These are phyloP conservation scores for Hyposmocoma kahamanoa DNA, from an alignment of 1,140 invertebrate genomes.

Conservation along the genomic window DNA sequence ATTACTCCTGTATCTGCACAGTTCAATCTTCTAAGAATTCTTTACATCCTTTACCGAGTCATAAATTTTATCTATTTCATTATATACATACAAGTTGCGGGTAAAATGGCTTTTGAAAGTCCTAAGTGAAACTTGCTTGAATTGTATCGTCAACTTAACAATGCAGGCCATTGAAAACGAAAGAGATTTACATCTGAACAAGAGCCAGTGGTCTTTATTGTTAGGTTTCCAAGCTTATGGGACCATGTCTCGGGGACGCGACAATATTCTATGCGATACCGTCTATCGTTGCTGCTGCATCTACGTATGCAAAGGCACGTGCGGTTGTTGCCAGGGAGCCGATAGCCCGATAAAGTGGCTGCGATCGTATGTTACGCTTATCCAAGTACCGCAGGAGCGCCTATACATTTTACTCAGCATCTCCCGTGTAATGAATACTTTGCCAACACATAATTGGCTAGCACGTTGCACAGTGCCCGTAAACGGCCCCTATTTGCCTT, in stretches of 20 bases:
- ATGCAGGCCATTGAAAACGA: slow-evolving; percentile 37
- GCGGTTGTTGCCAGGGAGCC: slow-evolving; percentile 31
- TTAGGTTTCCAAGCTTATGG: slow-evolving; percentile 13
- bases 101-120: slow-evolving; percentile 18
- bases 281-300: slow-evolving; percentile 33
- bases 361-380: slow-evolving; percentile 55
- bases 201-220: slow-evolving; percentile 27
- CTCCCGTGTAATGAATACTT: slow-evolving; percentile 48
- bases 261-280: slow-evolving; percentile 41
- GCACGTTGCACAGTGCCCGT: slow-evolving; percentile 18
- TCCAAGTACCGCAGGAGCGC: slow-evolving; percentile 25
- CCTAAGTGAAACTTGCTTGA: slow-evolving; percentile 20
- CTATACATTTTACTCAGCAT: slow-evolving; percentile 43
- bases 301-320: slow-evolving; percentile 51
- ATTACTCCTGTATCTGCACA: background rate
- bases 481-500: slow-evolving; percentile 31
- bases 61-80: too few relatives aligned
- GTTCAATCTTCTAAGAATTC: background rate
- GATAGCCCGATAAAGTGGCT: slow-evolving; percentile 51
- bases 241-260: slow-evolving; percentile 14
- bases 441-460: slow-evolving; percentile 39
- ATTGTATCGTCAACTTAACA: slow-evolving; percentile 32
- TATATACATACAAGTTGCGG: too few relatives aligned
- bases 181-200: slow-evolving; percentile 36
- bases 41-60: too few relatives aligned